Conservation (phyloP, 2,113 vertebrate genomes). For the Penelope pileata region DNA sequence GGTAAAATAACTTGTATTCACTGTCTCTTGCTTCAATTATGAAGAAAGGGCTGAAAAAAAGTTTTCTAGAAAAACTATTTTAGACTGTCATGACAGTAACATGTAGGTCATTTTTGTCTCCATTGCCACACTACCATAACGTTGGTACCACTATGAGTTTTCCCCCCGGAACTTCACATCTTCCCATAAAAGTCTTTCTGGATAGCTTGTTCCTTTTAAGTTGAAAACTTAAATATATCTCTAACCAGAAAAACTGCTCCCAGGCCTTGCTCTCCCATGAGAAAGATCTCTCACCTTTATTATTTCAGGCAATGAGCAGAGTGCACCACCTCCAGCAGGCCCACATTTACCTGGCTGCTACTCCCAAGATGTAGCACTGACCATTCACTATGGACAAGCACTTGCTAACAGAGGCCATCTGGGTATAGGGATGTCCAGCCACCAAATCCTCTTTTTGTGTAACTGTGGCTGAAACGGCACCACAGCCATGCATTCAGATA, state of each 20-base stretch:
- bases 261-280: background rate
- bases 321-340: background rate
- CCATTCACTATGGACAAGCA: no score
- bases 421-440: background rate
- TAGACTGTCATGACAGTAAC: accelerated
- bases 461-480: background rate
- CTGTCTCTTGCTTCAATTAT: background rate
- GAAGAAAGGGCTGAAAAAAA: background rate
- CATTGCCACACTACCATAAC: no score
- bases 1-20: background rate
- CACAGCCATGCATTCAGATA: background rate
- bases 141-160: background rate
- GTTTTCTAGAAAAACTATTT: background rate
- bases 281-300: background rate
- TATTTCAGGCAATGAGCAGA: background rate
- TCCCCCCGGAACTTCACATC: background rate
- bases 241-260: background rate
- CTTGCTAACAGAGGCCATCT: background rate
- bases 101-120: background rate
- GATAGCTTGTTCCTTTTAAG: background rate
- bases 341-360: background rate
- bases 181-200: background rate
- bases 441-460: background rate
- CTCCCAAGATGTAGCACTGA: background rate
- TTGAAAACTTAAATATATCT: background rate